phyloP scores from a whole-genome alignment of 2,888 invertebrate genomes.

The Acrobasis suavella region DNA sequence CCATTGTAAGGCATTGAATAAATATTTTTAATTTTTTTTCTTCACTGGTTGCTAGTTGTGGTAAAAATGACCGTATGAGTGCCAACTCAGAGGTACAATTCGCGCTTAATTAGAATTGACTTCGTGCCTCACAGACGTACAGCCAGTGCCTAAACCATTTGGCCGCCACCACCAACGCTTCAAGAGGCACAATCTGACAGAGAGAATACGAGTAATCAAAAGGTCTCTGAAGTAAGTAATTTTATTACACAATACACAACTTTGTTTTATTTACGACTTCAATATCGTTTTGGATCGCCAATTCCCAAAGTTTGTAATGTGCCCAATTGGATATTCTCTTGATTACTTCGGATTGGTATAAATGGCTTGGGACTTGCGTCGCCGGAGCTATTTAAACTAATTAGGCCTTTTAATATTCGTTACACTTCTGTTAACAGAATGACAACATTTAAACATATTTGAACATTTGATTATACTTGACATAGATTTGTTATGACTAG shows the following conservation, averaged over 20 bases:
- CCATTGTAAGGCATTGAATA: no score
- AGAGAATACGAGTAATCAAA: neutral
- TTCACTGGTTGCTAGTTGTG: no score
- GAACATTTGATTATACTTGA: no score
- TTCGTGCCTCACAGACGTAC: no score
- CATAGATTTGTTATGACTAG: neutral
- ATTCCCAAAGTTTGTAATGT: slow-evolving; percentile 13
- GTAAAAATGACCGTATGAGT: no score
- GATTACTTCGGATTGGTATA: slow-evolving; percentile 9
- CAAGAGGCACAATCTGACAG: no score
- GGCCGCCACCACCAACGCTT: no score
- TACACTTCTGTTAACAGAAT: neutral
- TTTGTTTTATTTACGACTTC: slow-evolving; percentile 11
- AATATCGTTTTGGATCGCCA: slow-evolving; percentile 7
- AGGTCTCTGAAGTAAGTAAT: neutral
- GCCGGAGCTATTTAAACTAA: slow-evolving; percentile 7
- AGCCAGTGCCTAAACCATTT: no score
- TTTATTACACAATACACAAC: slow-evolving; percentile 11
- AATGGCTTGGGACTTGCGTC: slow-evolving; percentile 6
- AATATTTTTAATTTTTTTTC: no score
- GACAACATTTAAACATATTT: slow-evolving; percentile 9
- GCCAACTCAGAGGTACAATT: no score
- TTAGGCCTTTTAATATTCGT: slow-evolving; percentile 12
- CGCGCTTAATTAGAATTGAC: no score
- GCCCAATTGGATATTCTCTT: slow-evolving; percentile 16